Percentiles rank a stretch among this genome's conserved stretches.
Conservation (phyloP, 2,888 invertebrate species). For the Empis livida region DNA sequence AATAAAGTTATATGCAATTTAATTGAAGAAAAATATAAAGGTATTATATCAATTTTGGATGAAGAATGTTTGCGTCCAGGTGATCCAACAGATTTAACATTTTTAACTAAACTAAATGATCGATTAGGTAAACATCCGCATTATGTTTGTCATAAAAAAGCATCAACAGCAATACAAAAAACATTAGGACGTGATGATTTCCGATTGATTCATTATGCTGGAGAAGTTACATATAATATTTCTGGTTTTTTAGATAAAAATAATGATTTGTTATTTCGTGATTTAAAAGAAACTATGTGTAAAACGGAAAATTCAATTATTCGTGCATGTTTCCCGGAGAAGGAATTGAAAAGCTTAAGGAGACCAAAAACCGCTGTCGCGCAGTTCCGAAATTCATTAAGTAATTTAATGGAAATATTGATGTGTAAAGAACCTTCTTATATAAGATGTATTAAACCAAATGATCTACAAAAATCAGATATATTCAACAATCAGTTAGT, state of each 20-base stretch:
- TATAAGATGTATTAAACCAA: slow-evolving; percentile 88
- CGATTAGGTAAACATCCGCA: slow-evolving; percentile 64
- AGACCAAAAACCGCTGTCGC: slow-evolving; percentile 82
- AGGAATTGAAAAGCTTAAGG: slow-evolving; percentile 60
- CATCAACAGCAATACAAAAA: slow-evolving; percentile 67
- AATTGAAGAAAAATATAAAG: slow-evolving; percentile 79
- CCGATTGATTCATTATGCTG: slow-evolving; percentile 81
- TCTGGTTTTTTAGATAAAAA: slow-evolving; percentile 85
- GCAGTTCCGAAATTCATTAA: slow-evolving; percentile 78
- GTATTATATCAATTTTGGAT: slow-evolving; percentile 73
- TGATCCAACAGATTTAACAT: slow-evolving; percentile 68
- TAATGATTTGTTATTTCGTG: slow-evolving; percentile 79
- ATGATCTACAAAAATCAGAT: slow-evolving; percentile 64
- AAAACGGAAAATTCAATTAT: slow-evolving; percentile 52
- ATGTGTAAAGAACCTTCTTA: slow-evolving; percentile 89
- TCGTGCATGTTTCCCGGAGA: slow-evolving; percentile 44
- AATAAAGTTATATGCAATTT: slow-evolving; percentile 89
- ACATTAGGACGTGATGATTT: slow-evolving; percentile 83
- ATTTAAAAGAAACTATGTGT: slow-evolving; percentile 74
- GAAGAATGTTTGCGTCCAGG: slow-evolving; percentile 89
- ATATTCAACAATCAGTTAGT: slow-evolving; percentile 68
- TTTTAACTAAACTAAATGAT: slow-evolving; percentile 66
- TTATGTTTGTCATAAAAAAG: slow-evolving; percentile 69
- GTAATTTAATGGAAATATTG: slow-evolving; percentile 77
- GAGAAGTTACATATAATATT: slow-evolving; percentile 82